Evolutionary conservation across 2,888 invertebrate species (phyloP).

Genomic region (Craniophora ligustri): DNA sequence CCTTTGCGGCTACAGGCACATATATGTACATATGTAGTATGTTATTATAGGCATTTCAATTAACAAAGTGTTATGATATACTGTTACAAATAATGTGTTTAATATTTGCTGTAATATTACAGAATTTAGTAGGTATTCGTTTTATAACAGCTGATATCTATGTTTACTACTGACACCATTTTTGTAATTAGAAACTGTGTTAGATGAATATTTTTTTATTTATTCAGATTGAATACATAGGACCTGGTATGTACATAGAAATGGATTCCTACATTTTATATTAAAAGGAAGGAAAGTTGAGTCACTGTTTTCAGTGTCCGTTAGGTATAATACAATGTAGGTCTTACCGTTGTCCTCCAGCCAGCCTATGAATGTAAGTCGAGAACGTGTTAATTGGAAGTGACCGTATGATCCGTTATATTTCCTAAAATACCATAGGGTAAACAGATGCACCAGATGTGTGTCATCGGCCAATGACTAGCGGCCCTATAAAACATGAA

Average conservation of each 20-base stretch:
- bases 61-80: no score
- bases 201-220: constrained; percentile 10
- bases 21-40: no score
- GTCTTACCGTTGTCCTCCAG: constrained; percentile 39
- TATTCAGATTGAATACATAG: constrained; percentile 9
- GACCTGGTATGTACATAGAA: constrained; percentile 5
- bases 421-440: constrained; percentile 78
- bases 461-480: constrained; percentile 74
- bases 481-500: constrained; percentile 75
- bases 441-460: constrained; percentile 82
- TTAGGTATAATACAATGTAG: constrained; percentile 45
- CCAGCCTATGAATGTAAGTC: constrained; percentile 71
- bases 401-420: constrained; percentile 81
- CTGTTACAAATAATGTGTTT: no score
- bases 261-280: constrained; percentile 6
- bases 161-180: constrained; percentile 8
- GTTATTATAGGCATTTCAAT: no score
- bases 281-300: constrained; percentile 3
- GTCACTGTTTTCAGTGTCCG: constrained; percentile 24
- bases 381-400: constrained; percentile 81
- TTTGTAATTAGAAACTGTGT: constrained; percentile 19
- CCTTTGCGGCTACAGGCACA: no score
- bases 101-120: no score
- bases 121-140: no score
- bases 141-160: no score